phyloP scores from a whole-genome alignment of 2,888 invertebrate species.

The Sabatieria punctata region DNA sequence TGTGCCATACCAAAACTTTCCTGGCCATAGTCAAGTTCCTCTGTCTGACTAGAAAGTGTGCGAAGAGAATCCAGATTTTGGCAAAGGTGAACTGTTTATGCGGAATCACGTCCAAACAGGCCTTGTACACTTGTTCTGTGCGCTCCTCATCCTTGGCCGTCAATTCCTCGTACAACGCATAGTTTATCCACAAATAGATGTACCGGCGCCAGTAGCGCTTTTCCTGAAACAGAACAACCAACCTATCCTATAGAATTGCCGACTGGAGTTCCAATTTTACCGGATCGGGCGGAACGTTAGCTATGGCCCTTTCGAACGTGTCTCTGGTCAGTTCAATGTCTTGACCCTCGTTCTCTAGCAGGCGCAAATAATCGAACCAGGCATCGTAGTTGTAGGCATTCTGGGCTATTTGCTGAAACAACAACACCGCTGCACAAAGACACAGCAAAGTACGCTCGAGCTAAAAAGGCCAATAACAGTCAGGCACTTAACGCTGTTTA shows the following conservation, averaged over 20 bases:
- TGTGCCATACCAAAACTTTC: slow-evolving; percentile 65
- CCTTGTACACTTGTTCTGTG: slow-evolving; percentile 63
- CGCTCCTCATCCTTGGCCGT: slow-evolving; percentile 70
- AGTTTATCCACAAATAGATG: slow-evolving; percentile 93
- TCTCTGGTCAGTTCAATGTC: slow-evolving; percentile 61
- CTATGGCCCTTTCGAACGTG: slow-evolving; percentile 90
- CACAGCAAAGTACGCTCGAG: no score
- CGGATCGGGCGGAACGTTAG: slow-evolving; percentile 85
- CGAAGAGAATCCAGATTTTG: slow-evolving; percentile 90
- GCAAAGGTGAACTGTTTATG: slow-evolving; percentile 96
- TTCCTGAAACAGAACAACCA: slow-evolving; percentile 46
- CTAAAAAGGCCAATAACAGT: no score
- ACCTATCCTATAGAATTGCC: no score
- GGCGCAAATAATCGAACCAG: slow-evolving; percentile 93
- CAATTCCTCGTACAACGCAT: slow-evolving; percentile 81
- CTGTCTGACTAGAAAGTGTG: slow-evolving; percentile 88
- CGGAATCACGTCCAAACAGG: slow-evolving; percentile 79
- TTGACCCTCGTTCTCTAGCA: slow-evolving; percentile 58
- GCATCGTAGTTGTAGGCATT: slow-evolving; percentile 97
- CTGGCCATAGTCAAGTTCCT: slow-evolving; percentile 71
- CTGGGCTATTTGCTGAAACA: slow-evolving; percentile 61
- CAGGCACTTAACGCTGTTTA: no score
- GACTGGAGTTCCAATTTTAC: no score
- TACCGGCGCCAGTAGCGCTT: slow-evolving; percentile 92
- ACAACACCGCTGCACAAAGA: slow-evolving; percentile 4